Percentiles rank a stretch among this genome's conserved stretches.
phyloP scores from a whole-genome alignment of 2,888 invertebrate species.

The Saturnia japonica region DNA sequence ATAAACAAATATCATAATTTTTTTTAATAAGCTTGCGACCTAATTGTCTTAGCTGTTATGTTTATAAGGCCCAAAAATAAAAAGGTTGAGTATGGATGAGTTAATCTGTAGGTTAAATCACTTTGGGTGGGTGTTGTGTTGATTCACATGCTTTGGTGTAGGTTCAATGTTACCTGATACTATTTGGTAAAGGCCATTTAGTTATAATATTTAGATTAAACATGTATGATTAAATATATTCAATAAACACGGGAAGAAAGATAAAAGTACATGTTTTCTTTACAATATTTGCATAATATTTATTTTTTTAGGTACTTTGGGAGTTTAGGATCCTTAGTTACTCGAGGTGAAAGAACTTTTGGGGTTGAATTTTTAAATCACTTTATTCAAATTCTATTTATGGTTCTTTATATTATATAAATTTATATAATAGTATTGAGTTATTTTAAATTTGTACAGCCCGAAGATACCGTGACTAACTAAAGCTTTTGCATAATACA shows the following conservation, averaged over 20 bases:
- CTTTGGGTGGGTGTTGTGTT: conserved; percentile 6
- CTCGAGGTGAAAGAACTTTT: not conserved
- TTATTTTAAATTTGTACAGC: not conserved
- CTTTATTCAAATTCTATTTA: not conserved
- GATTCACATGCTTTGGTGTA: not conserved
- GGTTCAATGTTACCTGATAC: conserved; percentile 26
- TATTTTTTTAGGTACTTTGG: not conserved
- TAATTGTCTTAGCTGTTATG: no score
- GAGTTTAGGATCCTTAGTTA: not conserved
- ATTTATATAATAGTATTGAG: not conserved
- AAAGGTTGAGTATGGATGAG: no score
- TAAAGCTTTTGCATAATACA: conserved; percentile 25
- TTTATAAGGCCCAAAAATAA: no score
- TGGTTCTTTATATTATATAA: not conserved
- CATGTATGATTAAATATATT: not conserved
- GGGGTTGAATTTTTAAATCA: not conserved
- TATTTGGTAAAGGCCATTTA: conserved; percentile 12
- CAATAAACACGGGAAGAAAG: not conserved
- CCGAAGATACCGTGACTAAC: not conserved
- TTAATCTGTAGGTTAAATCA: not conserved
- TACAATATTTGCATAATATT: not conserved
- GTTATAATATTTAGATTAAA: not conserved
- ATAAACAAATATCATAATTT: no score
- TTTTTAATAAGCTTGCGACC: no score
- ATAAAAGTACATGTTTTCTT: not conserved